Conservation (phyloP, 2,797 vertebrate genomes). For the Telmatherina bonti region DNA sequence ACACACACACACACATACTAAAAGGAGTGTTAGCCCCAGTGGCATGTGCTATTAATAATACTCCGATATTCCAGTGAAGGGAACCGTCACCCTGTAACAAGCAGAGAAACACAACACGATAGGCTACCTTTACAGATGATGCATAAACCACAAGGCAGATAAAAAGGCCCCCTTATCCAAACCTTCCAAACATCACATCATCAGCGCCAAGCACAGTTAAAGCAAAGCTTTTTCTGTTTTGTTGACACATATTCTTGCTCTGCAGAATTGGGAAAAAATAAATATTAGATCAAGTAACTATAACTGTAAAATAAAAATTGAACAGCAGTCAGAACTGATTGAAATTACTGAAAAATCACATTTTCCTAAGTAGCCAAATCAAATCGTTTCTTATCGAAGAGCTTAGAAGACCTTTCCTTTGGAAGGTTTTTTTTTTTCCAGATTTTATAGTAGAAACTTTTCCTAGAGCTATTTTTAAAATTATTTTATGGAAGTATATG, state of each 20-base stretch:
- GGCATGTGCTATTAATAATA: slow-evolving; percentile 51
- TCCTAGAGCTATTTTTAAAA: neutral
- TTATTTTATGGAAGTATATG: too few relatives aligned
- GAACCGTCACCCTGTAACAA: slow-evolving; percentile 44
- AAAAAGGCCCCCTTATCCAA: neutral
- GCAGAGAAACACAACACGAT: slow-evolving; percentile 4
- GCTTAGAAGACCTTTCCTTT: neutral
- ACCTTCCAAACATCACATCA: neutral
- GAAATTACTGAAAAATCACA: neutral
- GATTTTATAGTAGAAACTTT: neutral
- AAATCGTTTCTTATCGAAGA: neutral
- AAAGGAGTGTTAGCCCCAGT: slow-evolving; percentile 31
- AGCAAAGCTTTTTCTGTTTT: neutral
- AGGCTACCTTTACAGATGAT: slow-evolving; percentile 6
- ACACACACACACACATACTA: neutral
- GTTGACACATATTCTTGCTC: neutral
- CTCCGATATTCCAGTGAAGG: slow-evolving; percentile 30
- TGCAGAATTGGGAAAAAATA: neutral
- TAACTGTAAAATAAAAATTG: neutral
- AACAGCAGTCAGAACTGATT: neutral
- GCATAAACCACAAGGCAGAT: neutral
- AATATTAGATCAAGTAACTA: neutral
- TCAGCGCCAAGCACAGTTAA: neutral
- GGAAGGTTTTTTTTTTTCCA: neutral
- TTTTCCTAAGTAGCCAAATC: neutral